A percentile compares a stretch with the other conserved stretches of the same genome.
Evolutionary conservation across 2,888 invertebrate genomes (phyloP).

Genomic region (Cheilosia variabilis): DNA sequence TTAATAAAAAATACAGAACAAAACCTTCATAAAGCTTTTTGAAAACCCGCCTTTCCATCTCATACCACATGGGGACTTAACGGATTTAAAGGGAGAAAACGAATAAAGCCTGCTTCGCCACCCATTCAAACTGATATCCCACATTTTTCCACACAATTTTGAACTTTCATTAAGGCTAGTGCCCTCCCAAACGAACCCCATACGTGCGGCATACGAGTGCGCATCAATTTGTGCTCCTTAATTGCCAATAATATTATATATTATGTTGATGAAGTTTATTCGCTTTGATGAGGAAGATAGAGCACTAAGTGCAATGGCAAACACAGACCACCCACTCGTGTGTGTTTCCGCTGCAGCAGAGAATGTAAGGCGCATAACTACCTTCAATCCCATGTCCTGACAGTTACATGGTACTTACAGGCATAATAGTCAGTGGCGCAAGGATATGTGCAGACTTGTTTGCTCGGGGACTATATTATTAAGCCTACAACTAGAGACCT

Average conservation of each 20-base stretch:
- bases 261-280: slow-evolving; percentile 25
- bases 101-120: too few species aligned
- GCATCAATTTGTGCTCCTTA: background rate
- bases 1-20: too few species aligned
- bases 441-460: slow-evolving; percentile 9
- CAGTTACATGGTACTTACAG: slow-evolving; percentile 16
- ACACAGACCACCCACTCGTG: background rate
- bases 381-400: slow-evolving; percentile 24
- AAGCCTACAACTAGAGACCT: slow-evolving; percentile 21
- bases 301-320: slow-evolving; percentile 17
- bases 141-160: background rate
- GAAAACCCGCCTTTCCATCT: too few species aligned
- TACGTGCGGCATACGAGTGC: background rate
- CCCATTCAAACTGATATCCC: background rate
- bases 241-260: slow-evolving; percentile 10
- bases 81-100: too few species aligned
- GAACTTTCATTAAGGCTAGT: background rate
- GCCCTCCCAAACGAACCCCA: background rate
- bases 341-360: background rate
- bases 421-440: slow-evolving; percentile 6
- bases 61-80: too few species aligned
- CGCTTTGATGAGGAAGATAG: slow-evolving; percentile 17
- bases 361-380: slow-evolving; percentile 9
- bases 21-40: too few species aligned
- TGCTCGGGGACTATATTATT: slow-evolving; percentile 1